These are phyloP conservation scores for Drusus annulatus DNA, from an alignment of 1,140 invertebrate genomes.

Conservation along the genomic window DNA sequence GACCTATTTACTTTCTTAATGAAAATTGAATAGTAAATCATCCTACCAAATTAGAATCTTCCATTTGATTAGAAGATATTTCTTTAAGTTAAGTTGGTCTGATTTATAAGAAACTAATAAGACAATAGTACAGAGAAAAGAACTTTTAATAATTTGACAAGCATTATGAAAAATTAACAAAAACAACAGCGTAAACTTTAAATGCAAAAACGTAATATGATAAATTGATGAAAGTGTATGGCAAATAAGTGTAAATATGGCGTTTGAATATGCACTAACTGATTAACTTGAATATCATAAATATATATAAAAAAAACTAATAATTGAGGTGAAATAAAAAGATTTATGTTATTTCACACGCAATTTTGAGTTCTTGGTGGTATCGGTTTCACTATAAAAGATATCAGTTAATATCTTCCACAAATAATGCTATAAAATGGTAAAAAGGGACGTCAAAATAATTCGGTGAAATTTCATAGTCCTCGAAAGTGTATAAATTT, in stretches of 20 bases:
- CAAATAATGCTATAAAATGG: background rate
- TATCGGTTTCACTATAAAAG: background rate
- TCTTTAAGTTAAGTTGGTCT: background rate
- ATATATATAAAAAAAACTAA: background rate
- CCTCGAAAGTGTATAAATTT: too few relatives aligned
- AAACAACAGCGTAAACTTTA: background rate
- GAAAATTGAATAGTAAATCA: background rate
- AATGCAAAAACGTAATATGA: background rate
- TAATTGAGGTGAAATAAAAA: background rate
- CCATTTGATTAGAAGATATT: background rate
- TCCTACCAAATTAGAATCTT: background rate
- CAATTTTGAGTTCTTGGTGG: background rate
- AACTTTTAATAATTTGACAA: background rate
- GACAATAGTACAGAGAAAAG: background rate
- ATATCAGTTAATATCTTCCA: background rate
- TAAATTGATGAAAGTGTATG: conserved; percentile 4
- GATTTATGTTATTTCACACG: background rate
- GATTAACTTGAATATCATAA: background rate
- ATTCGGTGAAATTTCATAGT: too few relatives aligned
- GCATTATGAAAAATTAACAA: background rate
- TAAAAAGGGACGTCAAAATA: background rate
- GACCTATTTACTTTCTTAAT: background rate
- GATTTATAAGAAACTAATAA: background rate
- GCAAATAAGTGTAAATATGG: conserved; percentile 6
- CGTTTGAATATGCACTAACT: background rate